Conservation (phyloP, 2,888 invertebrate genomes). For the Platerodrilus igneus region DNA sequence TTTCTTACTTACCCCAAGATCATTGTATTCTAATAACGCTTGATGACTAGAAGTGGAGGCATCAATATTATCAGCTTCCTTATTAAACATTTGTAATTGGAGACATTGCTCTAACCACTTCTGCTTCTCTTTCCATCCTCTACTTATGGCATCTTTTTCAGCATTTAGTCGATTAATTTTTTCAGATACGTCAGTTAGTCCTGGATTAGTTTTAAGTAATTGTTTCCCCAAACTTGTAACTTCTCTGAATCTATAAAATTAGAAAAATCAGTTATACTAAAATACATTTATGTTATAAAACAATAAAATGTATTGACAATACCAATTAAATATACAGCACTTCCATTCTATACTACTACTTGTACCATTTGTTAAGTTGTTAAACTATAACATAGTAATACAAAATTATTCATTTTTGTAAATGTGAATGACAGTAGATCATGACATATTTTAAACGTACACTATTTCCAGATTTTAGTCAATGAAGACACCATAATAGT, state of each 20-base stretch:
- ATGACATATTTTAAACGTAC: no score
- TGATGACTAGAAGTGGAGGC: constrained; percentile 92
- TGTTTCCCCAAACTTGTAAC: constrained; percentile 75
- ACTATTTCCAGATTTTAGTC: no score
- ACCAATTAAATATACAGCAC: no score
- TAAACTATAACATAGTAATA: no score
- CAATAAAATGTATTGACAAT: no score
- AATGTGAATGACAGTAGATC: no score
- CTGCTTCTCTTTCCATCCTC: constrained; percentile 83
- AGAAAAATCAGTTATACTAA: constrained; percentile 8
- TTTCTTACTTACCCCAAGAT: constrained; percentile 80
- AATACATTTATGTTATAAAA: no score
- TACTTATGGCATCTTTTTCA: constrained; percentile 70
- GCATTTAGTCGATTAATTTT: constrained; percentile 67
- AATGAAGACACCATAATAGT: no score
- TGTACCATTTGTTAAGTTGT: no score
- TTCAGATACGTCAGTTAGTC: constrained; percentile 70
- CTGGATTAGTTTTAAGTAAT: constrained; percentile 67
- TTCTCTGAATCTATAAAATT: constrained; percentile 62
- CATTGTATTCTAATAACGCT: constrained; percentile 84
- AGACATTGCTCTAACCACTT: constrained; percentile 81
- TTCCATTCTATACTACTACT: no score
- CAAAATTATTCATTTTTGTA: no score
- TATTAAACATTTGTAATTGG: constrained; percentile 86
- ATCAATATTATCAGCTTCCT: constrained; percentile 96